Base-by-base conservation (phyloP, 2,113 vertebrate species). In the Atherinomorus stipes region DNA sequence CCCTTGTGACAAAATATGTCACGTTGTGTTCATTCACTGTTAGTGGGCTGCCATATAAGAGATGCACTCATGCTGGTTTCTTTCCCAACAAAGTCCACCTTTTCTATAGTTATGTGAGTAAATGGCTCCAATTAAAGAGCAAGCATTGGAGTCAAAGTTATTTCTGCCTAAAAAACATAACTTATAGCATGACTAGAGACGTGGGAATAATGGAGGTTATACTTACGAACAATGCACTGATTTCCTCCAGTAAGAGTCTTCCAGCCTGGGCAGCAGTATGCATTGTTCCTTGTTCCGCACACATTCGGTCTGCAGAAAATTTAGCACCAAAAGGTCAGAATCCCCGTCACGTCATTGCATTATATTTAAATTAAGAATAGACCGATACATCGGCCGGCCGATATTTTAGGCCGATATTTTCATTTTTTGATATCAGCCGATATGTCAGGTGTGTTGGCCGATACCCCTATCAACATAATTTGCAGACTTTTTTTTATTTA, bases 151-250 rank as follows among this genome's bases (percentile, higher is more conserved):
- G 9, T 47, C 2, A 66, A 31, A 7, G 12, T 22, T 50, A 22
- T 7, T 31, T 38, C 26, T 58, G 53, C 61, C 15, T 13, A 42
- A n/a, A 44, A 38, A 64, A 40, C 34, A 19, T 25, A 34, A 31
- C 3, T 28, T 22, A 15, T 15, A 50, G 47, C 53, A 62, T 34
- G 7, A 54, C 3, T 10, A 56, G 44, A 21, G 16, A 19, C 18
- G 1, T 28, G 28, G 44, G 25, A 74, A 15, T 12, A 68, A 69
- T n/a, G 47, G 31, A 60, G 65, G 26, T 22, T n/a, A 69, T 81
- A 99, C 98, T 99, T 94, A 99, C 98, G 98, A 79, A 99, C 98
- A 81, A 99, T 99, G 90, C 98, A 99, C 80, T 99, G 98, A 91
- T 99, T 99, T 87, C 98, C 98, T 87, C 97, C 98, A 54, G 97